Evolutionary conservation across 2,888 invertebrate genomes (phyloP).

Genomic region (Chaetogeoica ovagalla): DNA sequence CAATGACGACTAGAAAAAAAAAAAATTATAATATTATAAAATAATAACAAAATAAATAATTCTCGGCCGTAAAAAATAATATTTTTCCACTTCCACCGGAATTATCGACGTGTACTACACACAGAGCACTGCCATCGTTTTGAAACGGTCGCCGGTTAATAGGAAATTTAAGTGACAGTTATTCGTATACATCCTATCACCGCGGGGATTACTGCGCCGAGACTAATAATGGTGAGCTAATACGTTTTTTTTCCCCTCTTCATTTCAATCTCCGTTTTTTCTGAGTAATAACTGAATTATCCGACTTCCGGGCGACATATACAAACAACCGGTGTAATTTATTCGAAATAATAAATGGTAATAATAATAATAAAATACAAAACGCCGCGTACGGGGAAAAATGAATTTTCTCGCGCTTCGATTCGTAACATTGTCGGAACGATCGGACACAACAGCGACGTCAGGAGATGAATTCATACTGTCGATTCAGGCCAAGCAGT

Average conservation of each 20-base stretch:
- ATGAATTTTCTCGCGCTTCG: background rate
- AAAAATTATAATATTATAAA: no score
- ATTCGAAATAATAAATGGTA: conserved; percentile 30
- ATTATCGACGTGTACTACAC: background rate
- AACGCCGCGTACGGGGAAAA: background rate
- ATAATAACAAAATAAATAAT: no score
- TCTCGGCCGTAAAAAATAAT: background rate
- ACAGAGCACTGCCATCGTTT: background rate
- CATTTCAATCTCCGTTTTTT: conserved; percentile 7
- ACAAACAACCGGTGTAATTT: background rate
- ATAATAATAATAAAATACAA: conserved; percentile 12
- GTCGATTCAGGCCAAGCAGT: no score
- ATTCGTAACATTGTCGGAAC: no score
- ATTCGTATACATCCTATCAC: conserved; percentile 2
- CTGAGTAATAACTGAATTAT: conserved; percentile 25
- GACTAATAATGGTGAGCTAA: conserved; percentile 20
- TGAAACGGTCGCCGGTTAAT: background rate
- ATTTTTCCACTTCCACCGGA: background rate
- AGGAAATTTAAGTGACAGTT: conserved; percentile 1
- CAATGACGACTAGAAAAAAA: background rate
- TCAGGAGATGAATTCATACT: no score
- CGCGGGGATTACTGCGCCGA: conserved; percentile 15
- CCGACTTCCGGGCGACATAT: background rate
- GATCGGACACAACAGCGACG: no score
- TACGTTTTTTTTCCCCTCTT: background rate